phyloP scores from a whole-genome alignment of 64 coral and sea anemone species.

The Actinia equina region DNA sequence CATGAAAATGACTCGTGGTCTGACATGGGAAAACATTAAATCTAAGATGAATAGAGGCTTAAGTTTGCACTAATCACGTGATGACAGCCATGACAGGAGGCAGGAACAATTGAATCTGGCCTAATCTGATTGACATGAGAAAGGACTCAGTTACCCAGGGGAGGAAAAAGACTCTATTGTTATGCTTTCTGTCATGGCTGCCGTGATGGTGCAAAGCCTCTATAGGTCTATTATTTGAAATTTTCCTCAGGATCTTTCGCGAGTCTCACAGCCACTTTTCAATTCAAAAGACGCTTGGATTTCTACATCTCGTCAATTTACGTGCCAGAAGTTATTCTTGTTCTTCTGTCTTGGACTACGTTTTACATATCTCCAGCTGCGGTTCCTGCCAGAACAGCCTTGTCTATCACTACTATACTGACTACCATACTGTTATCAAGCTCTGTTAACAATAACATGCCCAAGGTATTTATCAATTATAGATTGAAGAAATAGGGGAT shows the following conservation, averaged over 20 bases:
- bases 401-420: conserved; percentile 57
- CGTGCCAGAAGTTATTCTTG: conserved; percentile 50
- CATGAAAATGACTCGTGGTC: no score
- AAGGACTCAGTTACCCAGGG: no score
- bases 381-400: conserved; percentile 49
- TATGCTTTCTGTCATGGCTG: no score
- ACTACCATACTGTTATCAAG: conserved; percentile 61
- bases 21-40: no score
- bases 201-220: no score
- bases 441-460: conserved; percentile 35
- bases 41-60: no score
- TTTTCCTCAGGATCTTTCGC: conserved; percentile 44
- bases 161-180: no score
- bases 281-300: conserved; percentile 42
- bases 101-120: no score
- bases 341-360: conserved; percentile 59
- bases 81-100: no score
- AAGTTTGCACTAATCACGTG: no score
- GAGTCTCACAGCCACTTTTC: conserved; percentile 35
- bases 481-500: no score
- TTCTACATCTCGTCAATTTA: conserved; percentile 56
- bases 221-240: neutral
- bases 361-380: conserved; percentile 55
- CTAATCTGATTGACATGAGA: no score
- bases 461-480: conserved; percentile 38